These are phyloP conservation scores for Ctenicera cuprea DNA, from an alignment of 2,888 invertebrate genomes.

Conservation along the genomic window DNA sequence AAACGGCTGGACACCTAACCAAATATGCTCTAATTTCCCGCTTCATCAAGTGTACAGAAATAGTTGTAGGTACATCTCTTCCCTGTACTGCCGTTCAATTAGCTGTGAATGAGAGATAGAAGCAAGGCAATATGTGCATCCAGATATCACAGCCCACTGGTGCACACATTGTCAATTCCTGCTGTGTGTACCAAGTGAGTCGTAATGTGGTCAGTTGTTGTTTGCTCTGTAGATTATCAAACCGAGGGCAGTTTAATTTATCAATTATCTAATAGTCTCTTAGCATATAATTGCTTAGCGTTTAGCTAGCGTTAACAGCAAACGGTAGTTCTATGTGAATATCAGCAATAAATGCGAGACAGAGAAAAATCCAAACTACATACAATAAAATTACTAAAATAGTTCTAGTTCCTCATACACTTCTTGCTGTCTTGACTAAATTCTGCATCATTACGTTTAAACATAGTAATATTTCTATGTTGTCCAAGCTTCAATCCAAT, in stretches of 20 bases:
- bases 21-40: slow-evolving; percentile 46
- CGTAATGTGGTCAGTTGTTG: slow-evolving; percentile 13
- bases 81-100: slow-evolving; percentile 38
- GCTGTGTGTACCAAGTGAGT: slow-evolving; percentile 25
- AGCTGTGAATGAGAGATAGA: slow-evolving; percentile 48
- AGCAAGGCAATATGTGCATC: slow-evolving; percentile 39
- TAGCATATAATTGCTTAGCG: too few relatives aligned
- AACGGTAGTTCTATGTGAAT: too few relatives aligned
- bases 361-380: too few relatives aligned
- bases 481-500: too few relatives aligned
- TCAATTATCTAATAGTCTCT: neutral
- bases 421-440: too few relatives aligned
- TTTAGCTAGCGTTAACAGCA: too few relatives aligned
- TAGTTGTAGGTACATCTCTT: slow-evolving; percentile 50
- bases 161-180: slow-evolving; percentile 13
- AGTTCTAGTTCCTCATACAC: too few relatives aligned
- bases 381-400: too few relatives aligned
- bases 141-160: slow-evolving; percentile 30
- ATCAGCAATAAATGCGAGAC: too few relatives aligned
- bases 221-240: slow-evolving; percentile 32
- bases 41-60: slow-evolving; percentile 47
- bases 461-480: too few relatives aligned
- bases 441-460: too few relatives aligned
- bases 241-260: neutral
- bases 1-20: slow-evolving; percentile 40